Conservation (phyloP, 2,888 invertebrate genomes). For the Spialia ferax region DNA sequence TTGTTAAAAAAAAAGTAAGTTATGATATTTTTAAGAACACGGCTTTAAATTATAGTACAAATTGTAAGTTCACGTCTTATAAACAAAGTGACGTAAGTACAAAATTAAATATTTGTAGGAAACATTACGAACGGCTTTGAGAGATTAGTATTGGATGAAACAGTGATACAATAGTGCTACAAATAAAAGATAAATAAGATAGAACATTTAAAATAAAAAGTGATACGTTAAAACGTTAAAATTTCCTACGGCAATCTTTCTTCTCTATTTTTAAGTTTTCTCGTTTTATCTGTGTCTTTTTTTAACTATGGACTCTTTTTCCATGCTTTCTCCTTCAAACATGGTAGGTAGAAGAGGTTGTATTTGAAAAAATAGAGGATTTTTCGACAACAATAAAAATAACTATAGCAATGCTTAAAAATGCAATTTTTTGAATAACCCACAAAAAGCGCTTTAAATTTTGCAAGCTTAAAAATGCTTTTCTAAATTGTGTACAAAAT, state of each 20-base stretch:
- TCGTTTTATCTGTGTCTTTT: conserved; percentile 52
- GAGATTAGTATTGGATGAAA: conserved; percentile 31
- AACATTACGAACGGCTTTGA: conserved; percentile 20
- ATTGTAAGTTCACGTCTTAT: conserved; percentile 32
- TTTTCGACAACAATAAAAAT: conserved; percentile 42
- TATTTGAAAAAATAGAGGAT: conserved; percentile 74
- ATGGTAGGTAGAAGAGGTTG: conserved; percentile 87
- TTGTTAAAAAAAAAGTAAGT: no score
- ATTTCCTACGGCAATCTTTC: conserved; percentile 11
- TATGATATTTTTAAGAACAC: background rate
- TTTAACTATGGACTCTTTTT: conserved; percentile 83
- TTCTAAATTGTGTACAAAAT: conserved; percentile 21
- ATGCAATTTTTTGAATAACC: conserved; percentile 31
- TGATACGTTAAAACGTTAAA: background rate
- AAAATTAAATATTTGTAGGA: conserved; percentile 22
- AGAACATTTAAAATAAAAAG: conserved; percentile 1
- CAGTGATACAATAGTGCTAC: conserved; percentile 29
- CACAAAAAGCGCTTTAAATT: conserved; percentile 32
- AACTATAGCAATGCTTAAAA: conserved; percentile 45
- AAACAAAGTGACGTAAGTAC: conserved; percentile 31
- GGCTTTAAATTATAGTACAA: conserved; percentile 5
- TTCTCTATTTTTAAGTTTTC: conserved; percentile 25
- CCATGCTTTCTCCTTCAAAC: conserved; percentile 85
- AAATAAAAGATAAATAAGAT: background rate
- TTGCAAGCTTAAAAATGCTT: conserved; percentile 31